Evolutionary conservation across 2,888 invertebrate species (phyloP), one percentile per base, ranked within the genome.

Genomic region (Brachyopa scutellaris): DNA sequence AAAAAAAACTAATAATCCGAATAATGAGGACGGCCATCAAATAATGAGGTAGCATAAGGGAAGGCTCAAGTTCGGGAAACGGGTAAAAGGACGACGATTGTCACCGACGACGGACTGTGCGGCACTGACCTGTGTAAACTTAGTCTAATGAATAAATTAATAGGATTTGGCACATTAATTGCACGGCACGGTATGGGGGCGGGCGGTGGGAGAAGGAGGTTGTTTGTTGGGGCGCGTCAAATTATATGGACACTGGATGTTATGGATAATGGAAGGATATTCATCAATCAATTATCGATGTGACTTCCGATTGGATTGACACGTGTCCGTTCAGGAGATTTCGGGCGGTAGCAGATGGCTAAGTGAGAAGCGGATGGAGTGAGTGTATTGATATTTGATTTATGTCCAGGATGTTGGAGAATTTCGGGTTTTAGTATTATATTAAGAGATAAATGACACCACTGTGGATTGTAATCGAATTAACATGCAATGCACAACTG

Each of bases 221-320:
- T 55, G 36, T 23, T 47, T 57, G 31, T 53, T 29, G 36, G 19
- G 26, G 33, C 33, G 21, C 9, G 33, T 7, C 49, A 7, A 13
- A 42, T 42, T 26, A 33, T 42, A 8, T 33, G 5, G 11, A n/a
- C 23, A 21, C 19, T 17, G 15, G 13, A 2, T 29, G 57, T 42
- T 62, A 31, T 21, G 70, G 29, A 51, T 61, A 77, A 77, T 82
- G 66, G 66, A 61, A 66, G 64, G 70, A 66, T 77, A 51, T 72
- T 61, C 77, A 82, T 82, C 82, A 82, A 82, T 82, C 82, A 82
- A 82, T 82, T 77, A 77, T 70, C 70, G 66, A 70, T 70, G 53
- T 66, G 77, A 77, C 61, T 82, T 77, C 59, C 77, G 82, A 67
- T 69, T 49, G 69, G 64, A 76, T 72, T 77, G 77, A 82, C 82